Base-by-base conservation (phyloP, 1,140 invertebrate species). In the Rhizoglyphus robini region DNA sequence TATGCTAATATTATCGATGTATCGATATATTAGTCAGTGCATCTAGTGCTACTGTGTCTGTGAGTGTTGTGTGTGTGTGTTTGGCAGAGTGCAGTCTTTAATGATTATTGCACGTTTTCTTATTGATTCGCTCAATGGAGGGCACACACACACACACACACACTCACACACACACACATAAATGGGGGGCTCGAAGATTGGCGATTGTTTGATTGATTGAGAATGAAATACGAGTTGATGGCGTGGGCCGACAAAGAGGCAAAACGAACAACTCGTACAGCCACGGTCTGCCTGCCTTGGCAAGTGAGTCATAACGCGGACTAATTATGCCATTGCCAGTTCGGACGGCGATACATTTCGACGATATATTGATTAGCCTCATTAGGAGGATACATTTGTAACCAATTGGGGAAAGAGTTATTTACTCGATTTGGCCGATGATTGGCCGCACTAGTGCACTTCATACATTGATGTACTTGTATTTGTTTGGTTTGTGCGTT, bases 141-240 rank as follows among this genome's bases (percentile, higher is more conserved):
- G n/a, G n/a, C n/a, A n/a, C n/a, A n/a, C n/a, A n/a, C n/a, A n/a
- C n/a, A n/a, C 15, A 46, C 15, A 46, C 41, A 46, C 15, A 46
- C 41, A 46, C 15, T 15, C 41, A 46, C 15, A 46, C 41, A 15
- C 41, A 46, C 15, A 23, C 41, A 46, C 41, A 41, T 41, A 41
- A 41, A 41, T 8, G 18, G 36, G 36, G 18, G 36, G 18, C 8
- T 41, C 8, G 18, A 41, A 11, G 36, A 41, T 11, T 41, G 36
- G 18, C 8, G 23, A 20, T 8, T 54, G 51, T 54, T 54, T 54
- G 51, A 54, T 54, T 54, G 51, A 54, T 54, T 54, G 20, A 54
- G 51, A 54, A 54, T 54, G 51, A 54, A 54, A 54, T 54, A 32
- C 51, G 31, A 54, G 23, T 54, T 54, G 51, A 54, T 46, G 41